Evolutionary conservation across 2,888 invertebrate genomes (phyloP).

Genomic region (Asteroscopus sphinx): DNA sequence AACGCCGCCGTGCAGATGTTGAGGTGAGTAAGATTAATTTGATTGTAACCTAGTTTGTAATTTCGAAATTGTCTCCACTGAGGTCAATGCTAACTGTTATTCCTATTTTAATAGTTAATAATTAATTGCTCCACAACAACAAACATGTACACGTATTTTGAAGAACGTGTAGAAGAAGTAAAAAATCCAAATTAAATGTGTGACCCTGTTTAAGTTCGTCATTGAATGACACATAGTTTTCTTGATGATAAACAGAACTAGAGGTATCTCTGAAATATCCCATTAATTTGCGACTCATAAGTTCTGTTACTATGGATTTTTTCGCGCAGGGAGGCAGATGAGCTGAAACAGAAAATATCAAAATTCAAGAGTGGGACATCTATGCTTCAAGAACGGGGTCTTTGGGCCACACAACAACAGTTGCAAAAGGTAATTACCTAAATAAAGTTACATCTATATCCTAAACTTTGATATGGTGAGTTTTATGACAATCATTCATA

Average conservation of each 20-base stretch:
- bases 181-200: background rate
- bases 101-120: slow-evolving; percentile 1
- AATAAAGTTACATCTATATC: too few relatives aligned
- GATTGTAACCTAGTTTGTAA: slow-evolving; percentile 49
- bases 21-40: slow-evolving; percentile 86
- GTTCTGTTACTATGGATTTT: background rate
- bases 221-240: slow-evolving; percentile 45
- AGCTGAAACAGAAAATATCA: slow-evolving; percentile 92
- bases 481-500: too few relatives aligned
- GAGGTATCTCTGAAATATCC: background rate
- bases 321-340: slow-evolving; percentile 92
- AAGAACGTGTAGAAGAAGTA: background rate
- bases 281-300: background rate
- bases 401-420: slow-evolving; percentile 85
- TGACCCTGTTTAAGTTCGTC: slow-evolving; percentile 35
- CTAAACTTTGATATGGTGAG: too few relatives aligned
- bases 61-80: slow-evolving; percentile 39
- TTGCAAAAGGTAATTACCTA: slow-evolving; percentile 87
- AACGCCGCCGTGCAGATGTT: slow-evolving; percentile 94
- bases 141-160: background rate
- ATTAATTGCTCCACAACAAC: background rate
- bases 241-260: background rate
- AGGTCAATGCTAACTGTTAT: slow-evolving; percentile 22
- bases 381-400: slow-evolving; percentile 83
- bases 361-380: slow-evolving; percentile 90